phyloP scores from a whole-genome alignment of 2,113 vertebrate genomes.

The Alectura lathami region DNA sequence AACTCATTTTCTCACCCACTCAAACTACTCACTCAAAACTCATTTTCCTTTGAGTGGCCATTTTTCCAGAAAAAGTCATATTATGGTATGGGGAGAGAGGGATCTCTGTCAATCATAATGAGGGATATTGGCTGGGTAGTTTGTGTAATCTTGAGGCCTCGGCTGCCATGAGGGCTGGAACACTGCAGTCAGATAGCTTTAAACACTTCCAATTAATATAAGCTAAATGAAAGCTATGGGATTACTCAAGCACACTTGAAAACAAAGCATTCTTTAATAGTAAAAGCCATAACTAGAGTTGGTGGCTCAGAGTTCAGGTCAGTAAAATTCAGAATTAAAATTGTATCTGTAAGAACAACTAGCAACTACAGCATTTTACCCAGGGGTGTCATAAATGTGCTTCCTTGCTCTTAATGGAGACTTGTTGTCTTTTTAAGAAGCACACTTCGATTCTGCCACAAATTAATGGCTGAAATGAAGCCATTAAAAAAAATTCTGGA shows the following conservation, averaged over 20 bases:
- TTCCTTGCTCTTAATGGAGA: neutral
- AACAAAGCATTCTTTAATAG: neutral
- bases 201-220: neutral
- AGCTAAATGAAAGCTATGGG: neutral
- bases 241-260: neutral
- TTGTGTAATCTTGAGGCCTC: neutral
- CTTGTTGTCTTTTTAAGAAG: conserved; percentile 23
- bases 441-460: conserved; percentile 25
- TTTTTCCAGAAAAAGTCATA: neutral
- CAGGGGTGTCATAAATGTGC: neutral
- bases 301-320: neutral
- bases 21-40: neutral
- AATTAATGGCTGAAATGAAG: conserved; percentile 10
- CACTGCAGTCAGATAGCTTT: neutral
- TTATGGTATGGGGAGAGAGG: neutral
- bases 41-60: neutral
- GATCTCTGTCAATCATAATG: neutral
- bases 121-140: neutral
- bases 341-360: neutral
- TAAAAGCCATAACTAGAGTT: neutral
- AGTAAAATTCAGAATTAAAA: conserved; percentile 21
- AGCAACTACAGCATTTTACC: neutral
- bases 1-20: neutral
- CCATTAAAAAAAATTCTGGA: neutral
- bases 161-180: neutral